Percentiles rank a stretch among this genome's conserved stretches.
phyloP scores from a whole-genome alignment of 2,888 invertebrate species.

The Cremastobaeus sp. region DNA sequence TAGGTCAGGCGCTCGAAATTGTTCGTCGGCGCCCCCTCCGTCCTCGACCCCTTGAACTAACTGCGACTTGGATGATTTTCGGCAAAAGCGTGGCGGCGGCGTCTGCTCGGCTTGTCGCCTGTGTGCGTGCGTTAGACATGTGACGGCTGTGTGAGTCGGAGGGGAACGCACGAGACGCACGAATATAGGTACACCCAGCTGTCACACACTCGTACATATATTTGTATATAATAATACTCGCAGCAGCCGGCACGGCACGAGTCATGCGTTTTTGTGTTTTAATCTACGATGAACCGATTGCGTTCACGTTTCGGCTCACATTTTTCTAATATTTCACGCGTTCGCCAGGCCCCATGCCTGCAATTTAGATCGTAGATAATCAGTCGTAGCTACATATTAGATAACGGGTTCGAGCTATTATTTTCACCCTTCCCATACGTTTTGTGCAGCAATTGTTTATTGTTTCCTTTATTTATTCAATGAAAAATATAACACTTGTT shows the following conservation, averaged over 20 bases:
- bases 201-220: constrained; percentile 52
- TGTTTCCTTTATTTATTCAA: too few species aligned
- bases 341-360: too few species aligned
- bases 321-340: constrained; percentile 5
- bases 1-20: constrained; percentile 39
- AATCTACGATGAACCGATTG: constrained; percentile 52
- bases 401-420: too few species aligned
- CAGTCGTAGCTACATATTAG: too few species aligned
- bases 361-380: too few species aligned
- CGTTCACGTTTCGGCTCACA: constrained; percentile 25
- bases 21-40: constrained; percentile 11
- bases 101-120: not conserved
- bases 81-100: constrained; percentile 7
- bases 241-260: constrained; percentile 73
- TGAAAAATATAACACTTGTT: too few species aligned
- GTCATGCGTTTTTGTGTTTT: constrained; percentile 69
- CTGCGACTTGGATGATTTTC: constrained; percentile 19
- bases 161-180: constrained; percentile 48
- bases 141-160: constrained; percentile 31
- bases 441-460: too few species aligned
- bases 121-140: constrained; percentile 14
- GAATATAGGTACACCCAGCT: constrained; percentile 61
- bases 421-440: too few species aligned
- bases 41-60: not conserved
- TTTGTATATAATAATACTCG: constrained; percentile 56